Evolutionary conservation across 1,140 invertebrate species (phyloP), one percentile per base, ranked within the genome.

Genomic region (Euwallacea similis): DNA sequence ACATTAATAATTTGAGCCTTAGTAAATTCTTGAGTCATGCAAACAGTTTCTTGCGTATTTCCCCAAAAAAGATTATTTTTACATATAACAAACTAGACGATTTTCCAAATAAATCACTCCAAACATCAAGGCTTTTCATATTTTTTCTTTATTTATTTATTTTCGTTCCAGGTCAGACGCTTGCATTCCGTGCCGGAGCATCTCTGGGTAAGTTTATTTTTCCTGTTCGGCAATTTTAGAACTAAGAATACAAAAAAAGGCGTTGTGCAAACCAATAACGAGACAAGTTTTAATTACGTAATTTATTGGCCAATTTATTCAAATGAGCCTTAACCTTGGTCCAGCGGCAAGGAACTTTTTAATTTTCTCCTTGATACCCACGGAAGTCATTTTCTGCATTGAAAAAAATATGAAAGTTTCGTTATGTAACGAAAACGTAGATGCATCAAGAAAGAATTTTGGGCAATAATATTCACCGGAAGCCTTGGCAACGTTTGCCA

Each of bases 131-230:
- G 21, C 21, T 33, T 33, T 33, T 33, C 21, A 33, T 33, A 33
- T 33, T 2, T 33, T 33, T 33, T 50, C 6, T 11, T 50, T 50
- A 50, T 50, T 50, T 50, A 11, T 50, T 50, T 50, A 33, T 33
- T 33, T 10, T 50, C 46, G 8, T 61, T 69, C 21, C 58, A 69
- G 66, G 42, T 54, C 66, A 69, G 42, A 53, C 58, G n/a, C 10
- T 71, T 16, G 21, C 60, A 11, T 44, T 71, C 6, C n/a, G 42
- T 55, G 21, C 69, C 33, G 61, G 46, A 6, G 15, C 60, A 63
- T n/a, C 69, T 71, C 56, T 71, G 69, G 69, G 69, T 71, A 71
- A 71, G 69, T 69, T 61, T 44, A 42, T 54, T 66, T 66, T 7
- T 56, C 21, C 4, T 33, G 21, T 33, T 33, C 21, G 21, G 21